A percentile compares a stretch with the other conserved stretches of the same genome.
Conservation (phyloP, 2,797 vertebrate species). For the Gallirallus australis region DNA sequence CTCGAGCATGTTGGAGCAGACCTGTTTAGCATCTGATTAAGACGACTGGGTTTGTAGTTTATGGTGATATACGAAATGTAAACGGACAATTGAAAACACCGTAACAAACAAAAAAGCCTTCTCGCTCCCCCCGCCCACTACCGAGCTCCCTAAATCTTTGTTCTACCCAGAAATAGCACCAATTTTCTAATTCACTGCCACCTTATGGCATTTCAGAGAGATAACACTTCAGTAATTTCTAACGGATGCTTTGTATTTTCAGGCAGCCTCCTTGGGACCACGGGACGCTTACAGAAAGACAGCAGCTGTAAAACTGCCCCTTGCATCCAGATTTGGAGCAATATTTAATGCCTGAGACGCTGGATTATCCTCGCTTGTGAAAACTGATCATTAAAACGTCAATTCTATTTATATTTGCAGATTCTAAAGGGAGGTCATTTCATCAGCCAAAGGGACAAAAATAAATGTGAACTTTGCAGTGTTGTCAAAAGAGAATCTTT, state of each 20-base stretch:
- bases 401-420: constrained; percentile 42
- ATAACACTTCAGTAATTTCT: constrained; percentile 21
- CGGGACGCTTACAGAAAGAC: neutral
- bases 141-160: constrained; percentile 1
- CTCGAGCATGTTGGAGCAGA: neutral
- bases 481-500: constrained; percentile 43
- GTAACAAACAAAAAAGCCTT: neutral
- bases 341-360: neutral
- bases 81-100: neutral
- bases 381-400: neutral
- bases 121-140: no score
- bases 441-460: constrained; percentile 11
- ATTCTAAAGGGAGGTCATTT: constrained; percentile 32
- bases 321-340: neutral
- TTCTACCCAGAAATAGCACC: neutral
- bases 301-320: neutral
- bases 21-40: neutral
- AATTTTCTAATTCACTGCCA: constrained; percentile 61
- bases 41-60: neutral
- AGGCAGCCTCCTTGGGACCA: no score
- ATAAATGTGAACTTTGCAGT: constrained; percentile 33
- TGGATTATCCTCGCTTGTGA: neutral
- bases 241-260: rapidly evolving
- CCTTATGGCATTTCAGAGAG: constrained; percentile 61
- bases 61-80: neutral